Evolutionary conservation across 2,888 invertebrate species (phyloP), one percentile per base, ranked within the genome.

Genomic region (Tipula confusa): DNA sequence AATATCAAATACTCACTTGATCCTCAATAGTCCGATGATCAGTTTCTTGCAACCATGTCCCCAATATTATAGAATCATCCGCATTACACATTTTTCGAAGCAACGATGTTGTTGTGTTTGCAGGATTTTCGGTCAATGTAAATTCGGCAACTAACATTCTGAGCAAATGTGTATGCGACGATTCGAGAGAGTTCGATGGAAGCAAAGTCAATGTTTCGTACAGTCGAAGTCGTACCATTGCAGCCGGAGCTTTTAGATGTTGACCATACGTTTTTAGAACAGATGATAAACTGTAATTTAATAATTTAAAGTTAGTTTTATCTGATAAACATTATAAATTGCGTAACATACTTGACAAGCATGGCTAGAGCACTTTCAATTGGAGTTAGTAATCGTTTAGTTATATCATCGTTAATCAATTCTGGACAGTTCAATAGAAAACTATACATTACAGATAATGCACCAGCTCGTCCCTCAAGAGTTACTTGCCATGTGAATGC

Each of bases 401-500:
- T 95, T 84, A 98, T 96, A 86, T 99, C 98, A 85, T 98, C 98
- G 84, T 95, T 96, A 1, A 97, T 93, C 84, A 99, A 90, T 86
- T 98, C 97, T 0, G 96, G 95, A 87, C 98, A 98, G 89, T 98
- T 95, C 36, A 95, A 91, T 79, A 99, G 90, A 88, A 99, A 95
- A 89, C 98, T 98, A 88, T 97, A 95, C 93, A 99, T 95, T 0
- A 98, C 97, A 79, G 98, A 97, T 11, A 99, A 90, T 0, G 99
- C 99, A 0, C 99, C 99, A 2, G 98, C 97, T 79, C 99, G 92
- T 1, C 98, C 98, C 90, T 99, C 98, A 84, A 99, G 90, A 0
- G 98, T 98, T 79, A 99, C 95, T 92, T 97, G 97, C 99, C 99
- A 99, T n/a, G 99, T 99, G 88, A 99, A 98, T 0, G 98, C 96